Conservation (phyloP, 2,113 vertebrate genomes). For the Eupsittula cactorum region DNA sequence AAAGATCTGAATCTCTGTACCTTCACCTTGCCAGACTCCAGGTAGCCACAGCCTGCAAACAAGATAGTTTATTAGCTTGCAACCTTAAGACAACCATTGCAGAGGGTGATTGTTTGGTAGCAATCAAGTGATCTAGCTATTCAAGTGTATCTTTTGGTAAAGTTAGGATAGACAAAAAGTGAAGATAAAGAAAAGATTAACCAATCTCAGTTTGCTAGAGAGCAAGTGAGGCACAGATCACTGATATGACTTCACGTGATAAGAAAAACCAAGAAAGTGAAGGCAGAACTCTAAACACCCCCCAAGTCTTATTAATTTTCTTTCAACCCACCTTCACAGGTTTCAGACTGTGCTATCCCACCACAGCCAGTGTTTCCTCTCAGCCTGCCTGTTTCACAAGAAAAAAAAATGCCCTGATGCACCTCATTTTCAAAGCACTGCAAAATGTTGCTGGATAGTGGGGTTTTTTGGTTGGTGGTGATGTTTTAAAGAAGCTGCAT, state of each 20-base stretch:
- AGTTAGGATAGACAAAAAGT: not conserved
- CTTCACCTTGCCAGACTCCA: not conserved
- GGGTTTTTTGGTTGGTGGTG: not conserved
- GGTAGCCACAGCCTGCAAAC: not conserved
- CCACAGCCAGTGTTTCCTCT: not conserved
- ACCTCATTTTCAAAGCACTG: not conserved
- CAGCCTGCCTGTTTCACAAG: not conserved
- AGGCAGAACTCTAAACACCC: not conserved
- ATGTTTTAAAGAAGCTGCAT: not conserved
- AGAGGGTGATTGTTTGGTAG: not conserved
- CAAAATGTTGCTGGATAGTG: not conserved
- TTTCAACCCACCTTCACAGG: not conserved
- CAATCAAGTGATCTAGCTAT: not conserved
- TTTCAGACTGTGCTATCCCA: not conserved
- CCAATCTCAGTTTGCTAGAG: not conserved
- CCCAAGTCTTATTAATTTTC: not conserved
- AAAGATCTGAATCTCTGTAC: not conserved
- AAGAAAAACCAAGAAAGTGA: not conserved
- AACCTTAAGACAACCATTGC: fast-evolving
- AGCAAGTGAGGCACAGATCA: not conserved
- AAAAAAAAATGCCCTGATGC: not conserved
- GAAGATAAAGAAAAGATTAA: not conserved
- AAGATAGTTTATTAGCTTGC: not conserved
- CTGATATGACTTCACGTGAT: not conserved
- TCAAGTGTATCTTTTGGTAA: not conserved